Conservation (phyloP, 2,888 invertebrate species). For the Escarpia spicata region DNA sequence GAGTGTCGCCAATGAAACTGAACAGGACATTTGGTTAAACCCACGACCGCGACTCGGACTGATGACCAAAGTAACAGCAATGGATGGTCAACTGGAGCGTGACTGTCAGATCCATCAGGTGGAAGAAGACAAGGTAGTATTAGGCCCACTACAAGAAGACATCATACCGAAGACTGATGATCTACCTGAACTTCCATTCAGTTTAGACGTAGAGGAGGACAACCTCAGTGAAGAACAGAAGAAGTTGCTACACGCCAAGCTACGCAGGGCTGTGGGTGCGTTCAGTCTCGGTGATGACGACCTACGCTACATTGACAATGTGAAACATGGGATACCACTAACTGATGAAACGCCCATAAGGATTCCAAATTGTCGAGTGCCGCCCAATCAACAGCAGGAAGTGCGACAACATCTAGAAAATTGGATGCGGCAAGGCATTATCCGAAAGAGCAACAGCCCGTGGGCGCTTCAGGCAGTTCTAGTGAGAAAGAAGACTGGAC, state of each 20-base stretch:
- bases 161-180: not conserved
- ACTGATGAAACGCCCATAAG: slow-evolving; percentile 20
- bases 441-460: too few relatives aligned
- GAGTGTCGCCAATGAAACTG: too few relatives aligned
- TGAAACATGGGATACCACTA: not conserved
- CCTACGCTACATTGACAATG: not conserved
- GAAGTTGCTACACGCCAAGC: too few relatives aligned
- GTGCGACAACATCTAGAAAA: not conserved
- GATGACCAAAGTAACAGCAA: not conserved
- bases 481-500: slow-evolving; percentile 17
- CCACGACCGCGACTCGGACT: too few relatives aligned
- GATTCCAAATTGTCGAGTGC: slow-evolving; percentile 5
- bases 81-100: not conserved
- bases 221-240: too few relatives aligned
- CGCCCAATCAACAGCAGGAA: slow-evolving; percentile 1
- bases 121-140: not conserved
- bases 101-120: not conserved
- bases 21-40: too few relatives aligned
- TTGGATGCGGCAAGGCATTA: too few relatives aligned
- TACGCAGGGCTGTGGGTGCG: too few relatives aligned
- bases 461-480: not conserved
- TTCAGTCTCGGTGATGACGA: slow-evolving; percentile 1
- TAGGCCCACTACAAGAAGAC: not conserved
- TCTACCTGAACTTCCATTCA: not conserved
- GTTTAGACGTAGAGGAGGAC: not conserved